Conservation (phyloP, 2,888 invertebrate genomes). For the Drosophila picticornis region DNA sequence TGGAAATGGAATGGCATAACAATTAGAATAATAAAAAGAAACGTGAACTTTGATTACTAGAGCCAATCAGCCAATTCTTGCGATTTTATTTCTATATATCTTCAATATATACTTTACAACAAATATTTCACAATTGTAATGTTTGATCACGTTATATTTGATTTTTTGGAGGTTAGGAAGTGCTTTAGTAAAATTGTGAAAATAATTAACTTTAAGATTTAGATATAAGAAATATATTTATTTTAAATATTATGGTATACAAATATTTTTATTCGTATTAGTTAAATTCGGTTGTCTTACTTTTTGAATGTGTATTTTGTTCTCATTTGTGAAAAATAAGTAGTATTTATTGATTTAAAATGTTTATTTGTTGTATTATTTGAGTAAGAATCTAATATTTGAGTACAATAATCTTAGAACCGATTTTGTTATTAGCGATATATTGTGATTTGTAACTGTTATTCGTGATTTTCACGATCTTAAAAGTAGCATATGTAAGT, state of each 20-base stretch:
- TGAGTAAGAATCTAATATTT: background rate
- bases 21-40: background rate
- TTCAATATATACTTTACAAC: background rate
- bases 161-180: background rate
- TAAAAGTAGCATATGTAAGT: background rate
- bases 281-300: background rate
- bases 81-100: background rate
- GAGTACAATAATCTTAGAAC: background rate
- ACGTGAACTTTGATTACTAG: background rate
- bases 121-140: background rate
- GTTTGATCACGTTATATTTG: background rate
- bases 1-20: background rate
- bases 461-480: background rate
- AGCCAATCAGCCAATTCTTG: background rate
- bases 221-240: background rate
- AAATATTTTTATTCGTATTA: background rate
- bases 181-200: background rate
- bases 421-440: background rate
- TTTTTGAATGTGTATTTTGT: background rate
- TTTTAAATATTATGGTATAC: background rate
- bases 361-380: no score
- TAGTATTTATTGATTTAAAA: background rate
- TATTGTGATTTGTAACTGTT: constrained; percentile 4
- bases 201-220: background rate
- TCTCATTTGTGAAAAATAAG: background rate